Conservation (phyloP, 2,797 vertebrate genomes). For the Falco columbarius region DNA sequence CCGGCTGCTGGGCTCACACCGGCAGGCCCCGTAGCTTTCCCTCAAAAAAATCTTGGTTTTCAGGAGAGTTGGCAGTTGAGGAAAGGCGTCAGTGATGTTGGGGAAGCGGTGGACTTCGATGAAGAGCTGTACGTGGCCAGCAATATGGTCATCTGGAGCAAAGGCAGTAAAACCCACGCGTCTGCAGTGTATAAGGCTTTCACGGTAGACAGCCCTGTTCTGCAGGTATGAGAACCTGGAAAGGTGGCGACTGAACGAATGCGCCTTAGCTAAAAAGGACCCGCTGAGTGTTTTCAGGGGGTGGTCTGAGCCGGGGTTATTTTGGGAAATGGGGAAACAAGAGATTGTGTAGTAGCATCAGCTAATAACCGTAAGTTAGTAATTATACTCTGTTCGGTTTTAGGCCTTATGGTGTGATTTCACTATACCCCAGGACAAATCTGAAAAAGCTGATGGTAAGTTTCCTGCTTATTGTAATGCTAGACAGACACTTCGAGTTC, state of each 20-base stretch:
- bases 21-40: no score
- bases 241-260: background rate
- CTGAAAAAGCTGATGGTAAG: constrained; percentile 79
- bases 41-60: background rate
- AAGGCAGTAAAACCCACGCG: constrained; percentile 87
- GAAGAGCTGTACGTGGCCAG: constrained; percentile 94
- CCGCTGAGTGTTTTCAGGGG: accelerated
- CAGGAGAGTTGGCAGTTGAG: constrained; percentile 95
- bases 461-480: background rate
- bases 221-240: constrained; percentile 81
- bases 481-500: background rate
- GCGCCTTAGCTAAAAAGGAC: background rate
- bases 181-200: constrained; percentile 93
- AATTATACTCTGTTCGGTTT: constrained; percentile 20
- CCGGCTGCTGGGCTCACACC: accelerated
- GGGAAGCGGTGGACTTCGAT: constrained; percentile 88
- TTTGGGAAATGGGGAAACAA: accelerated
- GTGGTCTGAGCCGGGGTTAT: background rate
- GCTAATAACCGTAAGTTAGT: no score
- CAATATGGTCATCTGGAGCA: constrained; percentile 96
- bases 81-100: constrained; percentile 83
- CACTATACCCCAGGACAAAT: constrained; percentile 83
- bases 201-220: constrained; percentile 92
- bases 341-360: accelerated
- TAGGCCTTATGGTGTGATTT: constrained; percentile 98